A percentile compares a stretch with the other conserved stretches of the same genome.
Conservation (phyloP, 2,888 invertebrate genomes). For the Drosophila pseudotalamancana region DNA sequence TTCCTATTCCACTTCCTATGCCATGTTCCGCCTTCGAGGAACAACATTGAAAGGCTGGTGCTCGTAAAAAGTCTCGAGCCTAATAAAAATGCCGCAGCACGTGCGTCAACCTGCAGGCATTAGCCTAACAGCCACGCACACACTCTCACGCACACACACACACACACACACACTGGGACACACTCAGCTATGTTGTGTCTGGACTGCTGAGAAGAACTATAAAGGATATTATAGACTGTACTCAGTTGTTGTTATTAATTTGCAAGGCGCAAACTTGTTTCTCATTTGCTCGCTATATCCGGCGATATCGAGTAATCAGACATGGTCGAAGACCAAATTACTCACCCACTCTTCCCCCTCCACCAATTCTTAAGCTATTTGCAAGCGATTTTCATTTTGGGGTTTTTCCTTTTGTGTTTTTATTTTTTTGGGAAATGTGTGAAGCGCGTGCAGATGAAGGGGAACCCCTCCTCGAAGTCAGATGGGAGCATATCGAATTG, state of each 20-base stretch:
- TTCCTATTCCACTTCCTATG: slow-evolving; percentile 1
- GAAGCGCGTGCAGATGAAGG: slow-evolving; percentile 23
- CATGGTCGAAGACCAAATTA: slow-evolving; percentile 1
- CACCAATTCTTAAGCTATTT: slow-evolving; percentile 55
- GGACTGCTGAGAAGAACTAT: background rate
- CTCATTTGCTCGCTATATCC: slow-evolving; percentile 61
- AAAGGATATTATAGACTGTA: slow-evolving; percentile 26
- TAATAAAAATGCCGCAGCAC: slow-evolving; percentile 81
- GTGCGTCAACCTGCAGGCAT: slow-evolving; percentile 75
- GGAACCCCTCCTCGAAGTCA: slow-evolving; percentile 11
- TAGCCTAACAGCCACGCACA: slow-evolving; percentile 50
- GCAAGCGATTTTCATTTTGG: slow-evolving; percentile 70
- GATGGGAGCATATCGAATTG: slow-evolving; percentile 64
- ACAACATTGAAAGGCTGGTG: slow-evolving; percentile 60
- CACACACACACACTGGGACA: background rate
- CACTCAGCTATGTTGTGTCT: slow-evolving; percentile 17
- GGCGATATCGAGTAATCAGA: slow-evolving; percentile 57
- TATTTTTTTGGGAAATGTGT: slow-evolving; percentile 32
- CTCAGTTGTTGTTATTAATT: slow-evolving; percentile 71
- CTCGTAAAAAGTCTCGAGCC: slow-evolving; percentile 74
- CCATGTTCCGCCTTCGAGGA: slow-evolving; percentile 6
- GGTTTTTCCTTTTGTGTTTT: slow-evolving; percentile 33
- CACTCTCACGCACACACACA: slow-evolving; percentile 12
- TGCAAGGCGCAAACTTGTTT: slow-evolving; percentile 64
- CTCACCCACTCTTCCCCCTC: background rate